phyloP scores from a whole-genome alignment of 2,888 invertebrate species.

The Machimus rusticus region DNA sequence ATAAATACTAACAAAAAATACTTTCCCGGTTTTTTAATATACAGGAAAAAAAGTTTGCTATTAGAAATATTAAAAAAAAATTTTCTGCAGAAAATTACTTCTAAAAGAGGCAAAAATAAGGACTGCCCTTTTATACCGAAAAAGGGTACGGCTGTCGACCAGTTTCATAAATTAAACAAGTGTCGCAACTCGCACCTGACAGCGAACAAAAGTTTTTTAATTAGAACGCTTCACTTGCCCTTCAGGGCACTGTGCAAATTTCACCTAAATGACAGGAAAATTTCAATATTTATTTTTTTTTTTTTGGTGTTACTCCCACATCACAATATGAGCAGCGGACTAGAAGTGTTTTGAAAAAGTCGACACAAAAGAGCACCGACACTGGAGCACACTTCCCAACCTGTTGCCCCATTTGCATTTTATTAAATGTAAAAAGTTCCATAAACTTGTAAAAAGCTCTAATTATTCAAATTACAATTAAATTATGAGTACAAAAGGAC shows the following conservation, averaged over 20 bases:
- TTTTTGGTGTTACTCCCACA: not conserved
- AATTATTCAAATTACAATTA: conserved; percentile 33
- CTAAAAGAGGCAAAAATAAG: not conserved
- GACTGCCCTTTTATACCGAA: not conserved
- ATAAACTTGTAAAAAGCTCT: conserved; percentile 15
- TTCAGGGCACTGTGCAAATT: not conserved
- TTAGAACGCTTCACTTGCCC: conserved; percentile 18
- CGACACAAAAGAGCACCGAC: not conserved
- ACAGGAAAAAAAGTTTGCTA: not conserved
- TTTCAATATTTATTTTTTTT: not conserved
- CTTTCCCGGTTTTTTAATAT: not conserved
- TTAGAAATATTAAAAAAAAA: not conserved
- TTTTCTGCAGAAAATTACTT: not conserved
- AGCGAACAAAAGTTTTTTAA: conserved; percentile 25
- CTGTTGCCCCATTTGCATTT: conserved; percentile 26
- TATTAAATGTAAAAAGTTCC: conserved; percentile 11
- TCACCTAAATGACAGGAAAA: not conserved
- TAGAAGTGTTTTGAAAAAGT: not conserved
- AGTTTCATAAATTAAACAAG: conserved; percentile 17
- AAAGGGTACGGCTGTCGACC: not conserved
- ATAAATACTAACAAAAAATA: not conserved
- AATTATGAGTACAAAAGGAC: conserved; percentile 1
- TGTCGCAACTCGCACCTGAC: conserved; percentile 18
- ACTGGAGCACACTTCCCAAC: not conserved
- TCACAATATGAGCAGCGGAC: not conserved